Percentiles rank a stretch among this genome's conserved stretches.
Evolutionary conservation across 37 sponge, comb jelly and placozoan species (phyloP).

Genomic region (Oopsacas minuta): DNA sequence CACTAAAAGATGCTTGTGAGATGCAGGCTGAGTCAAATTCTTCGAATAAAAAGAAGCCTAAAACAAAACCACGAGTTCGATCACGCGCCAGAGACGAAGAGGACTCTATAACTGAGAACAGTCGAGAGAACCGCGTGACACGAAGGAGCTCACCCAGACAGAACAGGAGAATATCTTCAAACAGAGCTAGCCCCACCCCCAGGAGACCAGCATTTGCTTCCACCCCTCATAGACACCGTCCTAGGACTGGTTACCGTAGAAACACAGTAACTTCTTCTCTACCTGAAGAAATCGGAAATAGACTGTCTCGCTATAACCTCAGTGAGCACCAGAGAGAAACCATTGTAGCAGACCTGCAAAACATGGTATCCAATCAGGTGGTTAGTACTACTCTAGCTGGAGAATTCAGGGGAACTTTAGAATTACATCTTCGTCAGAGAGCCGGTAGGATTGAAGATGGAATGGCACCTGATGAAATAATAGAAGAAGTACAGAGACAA

Average conservation of each 20-base stretch:
- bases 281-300: constrained; percentile 20
- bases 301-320: constrained; percentile 40
- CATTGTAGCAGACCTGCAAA: constrained; percentile 60
- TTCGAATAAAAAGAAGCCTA: not conserved
- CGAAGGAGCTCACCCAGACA: not conserved
- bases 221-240: constrained; percentile 9
- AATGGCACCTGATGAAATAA: not conserved
- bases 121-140: not conserved
- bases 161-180: not conserved
- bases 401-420: constrained; percentile 66
- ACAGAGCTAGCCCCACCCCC: not conserved
- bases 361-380: constrained; percentile 51
- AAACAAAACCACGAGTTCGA: not conserved
- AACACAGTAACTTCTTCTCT: not conserved
- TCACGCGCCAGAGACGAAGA: not conserved
- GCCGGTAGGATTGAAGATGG: not conserved
- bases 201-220: constrained; percentile 8
- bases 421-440: constrained; percentile 60
- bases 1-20: not conserved
- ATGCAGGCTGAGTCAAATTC: not conserved
- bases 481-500: not conserved
- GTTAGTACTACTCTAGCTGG: constrained; percentile 62
- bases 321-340: constrained; percentile 31
- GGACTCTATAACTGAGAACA: not conserved
- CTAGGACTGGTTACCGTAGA: not conserved